Percentiles rank a stretch among this genome's conserved stretches.
These are phyloP conservation scores for Hephaestus fuliginosus DNA, from an alignment of 2,797 vertebrate genomes.

Conservation along the genomic window DNA sequence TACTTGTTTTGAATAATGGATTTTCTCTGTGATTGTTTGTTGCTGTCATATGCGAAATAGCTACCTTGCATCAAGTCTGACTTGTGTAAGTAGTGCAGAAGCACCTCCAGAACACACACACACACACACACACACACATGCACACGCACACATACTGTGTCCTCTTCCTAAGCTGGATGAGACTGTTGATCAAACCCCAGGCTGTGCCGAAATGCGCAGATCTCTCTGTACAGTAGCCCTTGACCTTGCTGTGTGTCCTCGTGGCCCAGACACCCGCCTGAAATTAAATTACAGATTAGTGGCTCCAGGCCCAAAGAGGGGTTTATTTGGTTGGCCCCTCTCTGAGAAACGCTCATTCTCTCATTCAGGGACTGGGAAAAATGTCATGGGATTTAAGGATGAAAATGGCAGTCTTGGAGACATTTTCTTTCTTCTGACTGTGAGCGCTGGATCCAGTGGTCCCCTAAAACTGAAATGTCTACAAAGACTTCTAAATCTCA, in stretches of 20 bases:
- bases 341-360: constrained; percentile 67
- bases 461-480: constrained; percentile 48
- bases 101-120: constrained; percentile 9
- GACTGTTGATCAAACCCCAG: constrained; percentile 77
- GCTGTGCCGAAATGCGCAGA: constrained; percentile 72
- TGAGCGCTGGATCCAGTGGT: constrained; percentile 30
- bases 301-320: constrained; percentile 71
- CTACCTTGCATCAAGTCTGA: constrained; percentile 68
- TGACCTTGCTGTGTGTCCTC: constrained; percentile 78
- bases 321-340: constrained; percentile 81
- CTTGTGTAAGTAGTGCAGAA: constrained; percentile 52
- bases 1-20: constrained; percentile 82
- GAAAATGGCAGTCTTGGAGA: constrained; percentile 67
- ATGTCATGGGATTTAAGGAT: constrained; percentile 73
- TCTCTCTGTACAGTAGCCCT: constrained; percentile 77
- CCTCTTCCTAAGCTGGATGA: constrained; percentile 69
- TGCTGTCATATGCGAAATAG: constrained; percentile 72
- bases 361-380: constrained; percentile 61
- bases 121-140: not conserved
- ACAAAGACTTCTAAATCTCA: constrained; percentile 51
- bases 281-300: constrained; percentile 87
- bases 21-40: constrained; percentile 77
- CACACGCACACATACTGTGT: constrained; percentile 35
- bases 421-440: constrained; percentile 53
- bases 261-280: constrained; percentile 77